Evolutionary conservation across 2,888 invertebrate species (phyloP), one percentile per base, ranked within the genome.

Genomic region (Agonopterix heracliana): DNA sequence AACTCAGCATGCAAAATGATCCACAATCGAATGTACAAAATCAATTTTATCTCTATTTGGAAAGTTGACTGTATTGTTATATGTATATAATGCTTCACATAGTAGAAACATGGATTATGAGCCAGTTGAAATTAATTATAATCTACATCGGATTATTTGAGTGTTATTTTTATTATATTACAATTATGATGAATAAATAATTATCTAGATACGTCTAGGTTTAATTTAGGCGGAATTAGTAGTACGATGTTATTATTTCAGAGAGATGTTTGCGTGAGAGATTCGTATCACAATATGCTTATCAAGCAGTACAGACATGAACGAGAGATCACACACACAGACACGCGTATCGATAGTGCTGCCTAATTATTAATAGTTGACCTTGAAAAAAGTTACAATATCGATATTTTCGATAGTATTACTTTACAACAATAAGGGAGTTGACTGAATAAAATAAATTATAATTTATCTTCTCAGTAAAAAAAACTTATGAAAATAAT

Each of bases 11-110:
- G 14, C 26, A n/a, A 49, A 44, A 46, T 46, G 13, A 36, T 41
- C 41, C 26, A 26, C 26, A 26, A 26, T 26, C 26, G 26, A 41
- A 48, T 51, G 50, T 51, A 51, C 46, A 51, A 51, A 53, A 50
- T 51, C 36, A 34, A 44, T 11, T 11, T 11, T 4, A 40, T 5
- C 42, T 9, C n/a, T 45, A 12, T 53, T 49, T 53, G 17, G 58
- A 63, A 61, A 61, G 61, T 64, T 65, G 57, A 68, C 64, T 65
- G 64, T 74, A 70, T 75, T 74, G 72, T 79, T 85, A 74, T 86
- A 78, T 87, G 87, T 86, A 87, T 86, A 87, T 87, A 87, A 81
- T 78, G 86, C 69, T 75, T 66, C 64, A 63, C 62, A 64, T 56
- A 53, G 55, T 56, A 64, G 60, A 57, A 55, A 56, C 55, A 57